phyloP scores from a whole-genome alignment of 2,888 invertebrate species.

The Prosopocoilus inquinatus region DNA sequence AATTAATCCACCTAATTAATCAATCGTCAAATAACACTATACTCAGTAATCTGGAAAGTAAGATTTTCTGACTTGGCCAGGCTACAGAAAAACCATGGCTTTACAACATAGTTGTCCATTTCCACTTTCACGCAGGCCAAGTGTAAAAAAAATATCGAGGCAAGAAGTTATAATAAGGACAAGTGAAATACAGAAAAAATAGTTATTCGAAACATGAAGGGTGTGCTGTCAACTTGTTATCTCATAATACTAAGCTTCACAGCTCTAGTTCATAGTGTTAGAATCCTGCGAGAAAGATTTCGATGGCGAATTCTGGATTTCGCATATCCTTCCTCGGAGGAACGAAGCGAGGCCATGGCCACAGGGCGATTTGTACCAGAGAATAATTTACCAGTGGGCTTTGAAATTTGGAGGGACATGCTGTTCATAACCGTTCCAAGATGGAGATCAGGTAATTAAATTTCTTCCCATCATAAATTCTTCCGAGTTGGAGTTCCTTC shows the following conservation, averaged over 20 bases:
- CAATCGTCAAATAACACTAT: too few relatives aligned
- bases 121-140: too few relatives aligned
- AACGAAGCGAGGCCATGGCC: slow-evolving; percentile 62
- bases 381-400: slow-evolving; percentile 78
- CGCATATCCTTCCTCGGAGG: slow-evolving; percentile 64
- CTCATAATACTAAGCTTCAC: background rate
- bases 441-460: slow-evolving; percentile 66
- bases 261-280: background rate
- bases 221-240: background rate
- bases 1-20: too few relatives aligned
- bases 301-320: slow-evolving; percentile 77
- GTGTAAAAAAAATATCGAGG: too few relatives aligned
- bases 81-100: too few relatives aligned
- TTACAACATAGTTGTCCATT: too few relatives aligned
- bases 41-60: too few relatives aligned
- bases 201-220: background rate
- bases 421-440: slow-evolving; percentile 81
- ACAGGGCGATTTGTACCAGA: slow-evolving; percentile 69
- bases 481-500: too few relatives aligned
- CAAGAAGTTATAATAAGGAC: too few relatives aligned
- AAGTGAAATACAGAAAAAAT: background rate
- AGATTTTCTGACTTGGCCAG: too few relatives aligned
- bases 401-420: slow-evolving; percentile 77
- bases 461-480: too few relatives aligned
- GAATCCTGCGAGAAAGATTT: slow-evolving; percentile 63